Conservation (phyloP, 2,797 vertebrate genomes). For the Neosalanx taihuensis region DNA sequence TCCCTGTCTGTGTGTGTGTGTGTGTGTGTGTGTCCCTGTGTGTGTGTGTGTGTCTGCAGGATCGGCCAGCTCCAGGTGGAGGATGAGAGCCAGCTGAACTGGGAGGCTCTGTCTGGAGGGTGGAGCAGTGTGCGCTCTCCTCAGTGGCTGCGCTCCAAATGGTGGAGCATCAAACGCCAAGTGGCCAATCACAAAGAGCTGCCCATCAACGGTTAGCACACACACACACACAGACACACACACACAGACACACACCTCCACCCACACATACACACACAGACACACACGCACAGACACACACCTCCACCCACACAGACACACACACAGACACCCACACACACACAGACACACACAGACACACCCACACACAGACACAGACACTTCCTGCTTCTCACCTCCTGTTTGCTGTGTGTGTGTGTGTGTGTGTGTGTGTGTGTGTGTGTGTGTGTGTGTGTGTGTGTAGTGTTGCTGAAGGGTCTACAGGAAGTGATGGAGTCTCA, state of each 20-base stretch:
- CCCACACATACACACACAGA: too few relatives aligned
- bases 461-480: slow-evolving; percentile 94
- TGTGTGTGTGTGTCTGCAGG: slow-evolving; percentile 65
- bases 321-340: too few relatives aligned
- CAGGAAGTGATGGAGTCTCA: slow-evolving; percentile 89
- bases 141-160: slow-evolving; percentile 98
- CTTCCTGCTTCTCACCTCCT: background rate
- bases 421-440: background rate
- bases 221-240: too few relatives aligned
- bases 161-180: slow-evolving; percentile 99
- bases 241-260: too few relatives aligned
- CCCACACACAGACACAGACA: background rate
- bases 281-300: too few relatives aligned
- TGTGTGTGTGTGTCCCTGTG: background rate
- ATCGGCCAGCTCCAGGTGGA: slow-evolving; percentile 88
- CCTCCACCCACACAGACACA: too few relatives aligned
- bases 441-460: slow-evolving; percentile 18
- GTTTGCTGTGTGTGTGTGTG: background rate
- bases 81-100: slow-evolving; percentile 95
- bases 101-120: slow-evolving; percentile 93
- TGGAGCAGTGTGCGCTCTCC: slow-evolving; percentile 98
- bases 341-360: too few relatives aligned
- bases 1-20: background rate
- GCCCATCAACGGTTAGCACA: slow-evolving; percentile 82
- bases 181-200: slow-evolving; percentile 98